Conservation (phyloP, 1,140 invertebrate species). For the Drosophila trapezifrons region DNA sequence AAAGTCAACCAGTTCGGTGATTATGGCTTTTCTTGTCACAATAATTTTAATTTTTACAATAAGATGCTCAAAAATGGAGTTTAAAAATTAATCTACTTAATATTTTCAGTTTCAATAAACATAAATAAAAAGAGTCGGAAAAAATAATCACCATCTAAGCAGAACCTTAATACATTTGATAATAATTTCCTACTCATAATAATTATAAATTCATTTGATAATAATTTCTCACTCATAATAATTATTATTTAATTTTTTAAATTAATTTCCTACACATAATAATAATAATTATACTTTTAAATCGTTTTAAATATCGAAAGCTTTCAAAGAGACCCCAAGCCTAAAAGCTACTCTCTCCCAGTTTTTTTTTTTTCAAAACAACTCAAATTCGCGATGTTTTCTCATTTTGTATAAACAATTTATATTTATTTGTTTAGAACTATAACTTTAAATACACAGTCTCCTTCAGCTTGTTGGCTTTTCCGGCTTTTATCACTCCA, state of each 20-base stretch:
- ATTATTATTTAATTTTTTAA: background rate
- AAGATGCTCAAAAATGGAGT: no score
- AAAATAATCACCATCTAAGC: no score
- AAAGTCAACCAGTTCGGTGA: no score
- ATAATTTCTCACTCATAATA: background rate
- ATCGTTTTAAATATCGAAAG: no score
- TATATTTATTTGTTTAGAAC: background rate
- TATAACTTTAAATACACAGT: conserved; percentile 1
- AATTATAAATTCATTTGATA: background rate
- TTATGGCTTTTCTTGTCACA: no score
- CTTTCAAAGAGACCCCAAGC: no score
- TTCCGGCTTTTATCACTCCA: background rate
- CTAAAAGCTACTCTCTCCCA: background rate
- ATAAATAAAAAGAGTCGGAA: no score
- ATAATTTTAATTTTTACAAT: no score
- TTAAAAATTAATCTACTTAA: no score
- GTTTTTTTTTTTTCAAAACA: background rate
- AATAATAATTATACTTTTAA: no score
- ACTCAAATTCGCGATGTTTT: background rate
- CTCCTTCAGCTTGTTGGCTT: background rate
- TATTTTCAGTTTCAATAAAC: no score
- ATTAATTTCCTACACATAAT: background rate
- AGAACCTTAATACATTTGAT: no score
- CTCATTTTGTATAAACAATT: background rate
- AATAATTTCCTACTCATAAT: background rate